Evolutionary conservation across 2,113 vertebrate genomes (phyloP), one percentile per base, ranked within the genome.

Genomic region (Regulus satrapa): DNA sequence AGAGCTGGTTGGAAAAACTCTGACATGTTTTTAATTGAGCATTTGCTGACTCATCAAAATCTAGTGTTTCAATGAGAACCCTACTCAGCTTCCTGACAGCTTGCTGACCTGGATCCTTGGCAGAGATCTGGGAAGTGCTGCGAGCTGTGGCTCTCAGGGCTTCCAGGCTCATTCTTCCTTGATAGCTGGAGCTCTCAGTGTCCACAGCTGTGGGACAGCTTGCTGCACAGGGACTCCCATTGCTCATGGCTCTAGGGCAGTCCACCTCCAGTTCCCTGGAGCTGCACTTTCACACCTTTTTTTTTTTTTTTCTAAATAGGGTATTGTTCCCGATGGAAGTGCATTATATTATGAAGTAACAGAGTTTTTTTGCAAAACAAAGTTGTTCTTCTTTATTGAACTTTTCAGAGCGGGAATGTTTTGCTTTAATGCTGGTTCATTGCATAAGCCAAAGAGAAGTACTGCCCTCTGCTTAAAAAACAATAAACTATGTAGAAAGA

Each of bases 11-110:
- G 83, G 86, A 96, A 96, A 88, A 94, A 74, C 59, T 92, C 73
- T 67, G 76, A 92, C 59, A 84, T 86, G 94, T 92, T 95, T 95
- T 94, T 41, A 80, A 91, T 75, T 73, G 85, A 92, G n/a, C 15
- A 25, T 95, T 91, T 96, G 92, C 92, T 94, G 94, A 97, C 64
- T 92, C 94, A 92, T 81, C 89, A 89, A 92, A 94, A 95, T 84
- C 61, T 84, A 77, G 40, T 36, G 36, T 95, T 95, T 94, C 89
- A 90, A 0, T 95, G 92, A 92, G 91, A 95, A 90, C 67, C 48
- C 43, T 88, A 58, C 79, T 71, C 91, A 66, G 89, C 73, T 97
- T 95, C 92, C 96, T 95, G 91, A 80, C 76, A 95, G 76, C 40
- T 94, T 92, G 80, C 76, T 95, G 95, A 96, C 89, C 86, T 95